These are phyloP conservation scores for Leptogaster cylindrica DNA, from an alignment of 2,888 invertebrate genomes.

Conservation along the genomic window DNA sequence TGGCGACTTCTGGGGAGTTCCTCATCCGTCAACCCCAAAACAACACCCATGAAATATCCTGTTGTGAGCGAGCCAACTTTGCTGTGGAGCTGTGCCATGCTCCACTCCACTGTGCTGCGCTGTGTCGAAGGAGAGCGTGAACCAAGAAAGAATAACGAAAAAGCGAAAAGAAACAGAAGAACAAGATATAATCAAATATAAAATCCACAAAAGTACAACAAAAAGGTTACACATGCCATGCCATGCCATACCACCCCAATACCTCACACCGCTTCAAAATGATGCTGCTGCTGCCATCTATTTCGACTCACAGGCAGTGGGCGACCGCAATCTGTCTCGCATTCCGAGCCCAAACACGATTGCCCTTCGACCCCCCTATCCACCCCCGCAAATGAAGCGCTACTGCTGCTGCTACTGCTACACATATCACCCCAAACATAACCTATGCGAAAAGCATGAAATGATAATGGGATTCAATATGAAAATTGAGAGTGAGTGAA, in stretches of 20 bases:
- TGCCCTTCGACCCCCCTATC: conserved; percentile 7
- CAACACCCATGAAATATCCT: not conserved
- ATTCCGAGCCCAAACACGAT: conserved; percentile 16
- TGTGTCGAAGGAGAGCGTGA: not conserved
- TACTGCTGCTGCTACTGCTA: not conserved
- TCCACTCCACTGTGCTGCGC: conserved; percentile 2
- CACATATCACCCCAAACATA: conserved; percentile 38
- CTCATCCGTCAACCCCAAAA: conserved; percentile 16
- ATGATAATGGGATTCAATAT: conserved; percentile 40
- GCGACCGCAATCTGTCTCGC: conserved; percentile 6
- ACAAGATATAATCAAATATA: conserved; percentile 40
- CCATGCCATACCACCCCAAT: conserved; percentile 28
- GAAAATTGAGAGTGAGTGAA: conserved; percentile 41
- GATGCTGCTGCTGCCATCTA: conserved; percentile 22
- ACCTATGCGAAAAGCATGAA: conserved; percentile 39
- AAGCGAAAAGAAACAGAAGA: conserved; percentile 38
- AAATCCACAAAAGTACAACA: conserved; percentile 40
- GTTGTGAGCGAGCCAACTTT: not conserved
- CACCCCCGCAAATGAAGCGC: not conserved
- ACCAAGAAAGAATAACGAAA: conserved; percentile 38
- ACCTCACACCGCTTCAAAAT: too few species aligned
- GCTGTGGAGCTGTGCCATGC: not conserved
- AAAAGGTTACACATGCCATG: conserved; percentile 32
- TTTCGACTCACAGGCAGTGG: not conserved
- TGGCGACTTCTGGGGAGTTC: not conserved